Base-by-base conservation (phyloP, 2,113 vertebrate species). In the Siniperca chuatsi region DNA sequence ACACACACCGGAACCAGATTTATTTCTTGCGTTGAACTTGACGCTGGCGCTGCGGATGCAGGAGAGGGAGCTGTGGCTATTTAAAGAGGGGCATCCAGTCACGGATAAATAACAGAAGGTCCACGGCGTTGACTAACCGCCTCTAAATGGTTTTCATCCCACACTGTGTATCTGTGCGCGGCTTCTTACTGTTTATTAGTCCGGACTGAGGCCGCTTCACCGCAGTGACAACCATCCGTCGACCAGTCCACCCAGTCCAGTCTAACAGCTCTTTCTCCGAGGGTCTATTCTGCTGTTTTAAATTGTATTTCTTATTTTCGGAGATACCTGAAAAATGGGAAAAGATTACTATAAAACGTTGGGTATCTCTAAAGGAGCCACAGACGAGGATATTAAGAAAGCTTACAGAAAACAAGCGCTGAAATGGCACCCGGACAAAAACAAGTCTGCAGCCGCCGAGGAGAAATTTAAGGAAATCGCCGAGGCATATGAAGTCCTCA, bases 391-490 rank as follows among this genome's bases (percentile, higher is more conserved):
- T 79, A 96, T 99, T 75, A 99, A 99, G 93, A 99, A 99, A 91
- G 98, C 98, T 75, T 99, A 99, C 94, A 96, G 96, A 95, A 99
- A 99, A 78, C 98, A 99, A 90, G 98, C 98, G 0, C 95, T 99
- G 90, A 98, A 97, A 96, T 99, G 98, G 97, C 98, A 99, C 86
- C 98, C 98, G 10, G 98, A 99, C 92, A 99, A 99, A 94, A 99
- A 99, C 93, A 99, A 99, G 92, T 97, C 98, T 65, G 95, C 97
- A 44, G 96, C 98, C 25, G 98, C 98, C 78, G 98, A 99, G 92
- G 98, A 99, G 90, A 99, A 97, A 97, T 99, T 99, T 91, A 99
- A 99, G 95, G 98, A 99, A 91, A 83, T 99, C 83, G 98, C 98
- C 64, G 98, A 99, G 93, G 98, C 98, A 37, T 99, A 99, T 6